phyloP scores from a whole-genome alignment of 2,113 vertebrate species.

The Hucho hucho region DNA sequence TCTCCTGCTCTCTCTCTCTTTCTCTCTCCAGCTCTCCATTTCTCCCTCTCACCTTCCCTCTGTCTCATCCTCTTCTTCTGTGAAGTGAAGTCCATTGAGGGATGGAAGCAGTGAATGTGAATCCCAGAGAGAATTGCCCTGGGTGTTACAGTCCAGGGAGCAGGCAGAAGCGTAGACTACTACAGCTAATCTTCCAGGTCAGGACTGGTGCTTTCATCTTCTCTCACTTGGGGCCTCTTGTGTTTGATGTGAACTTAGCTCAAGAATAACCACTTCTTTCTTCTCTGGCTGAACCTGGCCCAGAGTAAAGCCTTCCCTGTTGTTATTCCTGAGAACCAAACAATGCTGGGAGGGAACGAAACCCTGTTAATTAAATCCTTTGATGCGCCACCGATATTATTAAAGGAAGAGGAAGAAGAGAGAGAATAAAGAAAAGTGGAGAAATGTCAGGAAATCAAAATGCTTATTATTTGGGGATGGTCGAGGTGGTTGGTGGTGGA shows the following conservation, averaged over 20 bases:
- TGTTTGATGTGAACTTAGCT: slow-evolving; percentile 80
- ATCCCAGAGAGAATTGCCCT: slow-evolving; percentile 67
- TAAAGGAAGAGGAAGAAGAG: slow-evolving; percentile 57
- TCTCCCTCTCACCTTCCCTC: background rate
- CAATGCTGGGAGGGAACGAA: slow-evolving; percentile 71
- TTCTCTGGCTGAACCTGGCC: slow-evolving; percentile 68
- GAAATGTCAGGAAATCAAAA: slow-evolving; percentile 67
- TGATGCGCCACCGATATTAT: slow-evolving; percentile 70
- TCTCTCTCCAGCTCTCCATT: slow-evolving; percentile 40
- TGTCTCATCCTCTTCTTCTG: slow-evolving; percentile 35
- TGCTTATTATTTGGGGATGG: slow-evolving; percentile 58
- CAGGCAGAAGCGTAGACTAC: slow-evolving; percentile 65
- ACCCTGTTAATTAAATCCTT: slow-evolving; percentile 72
- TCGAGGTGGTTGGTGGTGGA: slow-evolving; percentile 21
- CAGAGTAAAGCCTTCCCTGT: slow-evolving; percentile 70
- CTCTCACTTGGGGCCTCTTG: slow-evolving; percentile 70
- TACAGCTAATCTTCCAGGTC: slow-evolving; percentile 77
- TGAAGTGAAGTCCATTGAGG: slow-evolving; percentile 58
- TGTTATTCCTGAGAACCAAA: slow-evolving; percentile 74
- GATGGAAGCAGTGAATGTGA: slow-evolving; percentile 35
- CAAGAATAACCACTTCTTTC: slow-evolving; percentile 74
- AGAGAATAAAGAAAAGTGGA: slow-evolving; percentile 49
- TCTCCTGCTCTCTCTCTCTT: slow-evolving; percentile 33
- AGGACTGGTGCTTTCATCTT: slow-evolving; percentile 74
- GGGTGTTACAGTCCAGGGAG: slow-evolving; percentile 59